A percentile compares a stretch with the other conserved stretches of the same genome.
Conservation (phyloP, 2,113 vertebrate species). For the Panurus biarmicus region DNA sequence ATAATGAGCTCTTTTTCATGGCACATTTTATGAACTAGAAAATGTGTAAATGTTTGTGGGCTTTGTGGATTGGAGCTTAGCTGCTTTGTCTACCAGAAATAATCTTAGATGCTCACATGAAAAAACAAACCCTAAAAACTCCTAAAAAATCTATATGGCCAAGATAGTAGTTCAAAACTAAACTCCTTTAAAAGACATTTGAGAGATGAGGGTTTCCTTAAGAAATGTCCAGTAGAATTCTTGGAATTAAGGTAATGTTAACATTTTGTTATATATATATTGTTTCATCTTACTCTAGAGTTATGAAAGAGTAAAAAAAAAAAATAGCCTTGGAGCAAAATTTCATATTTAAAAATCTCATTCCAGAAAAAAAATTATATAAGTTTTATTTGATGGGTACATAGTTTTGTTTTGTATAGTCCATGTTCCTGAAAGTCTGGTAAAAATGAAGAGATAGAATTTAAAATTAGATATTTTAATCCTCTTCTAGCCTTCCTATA, state of each 20-base stretch:
- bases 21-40: neutral
- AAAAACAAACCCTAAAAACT: neutral
- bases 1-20: neutral
- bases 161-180: neutral
- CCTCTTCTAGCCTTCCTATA: fast-evolving
- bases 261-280: neutral
- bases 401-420: neutral
- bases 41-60: neutral
- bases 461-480: neutral
- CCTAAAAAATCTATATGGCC: neutral
- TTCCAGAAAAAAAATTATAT: neutral
- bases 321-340: neutral
- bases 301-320: neutral
- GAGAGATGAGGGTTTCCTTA: neutral
- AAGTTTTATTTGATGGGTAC: neutral
- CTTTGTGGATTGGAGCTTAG: neutral
- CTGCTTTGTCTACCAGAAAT: neutral
- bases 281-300: neutral
- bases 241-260: neutral
- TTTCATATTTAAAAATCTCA: neutral
- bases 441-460: neutral
- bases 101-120: neutral
- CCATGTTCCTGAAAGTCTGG: neutral
- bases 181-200: neutral
- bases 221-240: neutral